phyloP scores from a whole-genome alignment of 2,888 invertebrate genomes.

The Rhyacophila evoluta region DNA sequence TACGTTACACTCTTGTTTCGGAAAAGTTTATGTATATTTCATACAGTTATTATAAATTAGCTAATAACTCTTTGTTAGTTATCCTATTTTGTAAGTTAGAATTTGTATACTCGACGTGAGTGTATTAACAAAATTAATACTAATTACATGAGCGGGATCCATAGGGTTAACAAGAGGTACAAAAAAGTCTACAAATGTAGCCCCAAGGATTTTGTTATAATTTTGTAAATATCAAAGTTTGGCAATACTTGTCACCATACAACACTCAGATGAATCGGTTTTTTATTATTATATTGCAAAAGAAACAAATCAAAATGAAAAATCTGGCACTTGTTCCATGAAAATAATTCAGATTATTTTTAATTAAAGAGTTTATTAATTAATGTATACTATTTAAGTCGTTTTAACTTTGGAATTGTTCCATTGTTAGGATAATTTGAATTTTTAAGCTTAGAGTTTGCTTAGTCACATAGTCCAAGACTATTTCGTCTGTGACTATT shows the following conservation, averaged over 20 bases:
- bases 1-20: background rate
- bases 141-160: background rate
- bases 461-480: too few species aligned
- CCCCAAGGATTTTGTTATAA: background rate
- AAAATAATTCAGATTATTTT: too few species aligned
- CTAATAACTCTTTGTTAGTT: slow-evolving; percentile 19
- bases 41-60: slow-evolving; percentile 14
- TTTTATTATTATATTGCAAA: too few species aligned
- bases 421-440: too few species aligned
- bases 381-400: too few species aligned
- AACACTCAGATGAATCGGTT: too few species aligned
- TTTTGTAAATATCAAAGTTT: background rate
- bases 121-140: background rate
- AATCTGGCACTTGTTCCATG: too few species aligned
- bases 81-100: background rate
- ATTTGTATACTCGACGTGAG: background rate
- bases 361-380: too few species aligned
- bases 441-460: too few species aligned
- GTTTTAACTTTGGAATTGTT: too few species aligned
- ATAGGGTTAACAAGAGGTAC: background rate
- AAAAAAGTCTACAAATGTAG: background rate
- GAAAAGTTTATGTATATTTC: slow-evolving; percentile 24
- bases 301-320: too few species aligned
- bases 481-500: too few species aligned
- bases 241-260: background rate